A percentile compares a stretch with the other conserved stretches of the same genome.
These are phyloP conservation scores for Salvelinus alpinus DNA, from an alignment of 2,113 vertebrate genomes.

Conservation along the genomic window DNA sequence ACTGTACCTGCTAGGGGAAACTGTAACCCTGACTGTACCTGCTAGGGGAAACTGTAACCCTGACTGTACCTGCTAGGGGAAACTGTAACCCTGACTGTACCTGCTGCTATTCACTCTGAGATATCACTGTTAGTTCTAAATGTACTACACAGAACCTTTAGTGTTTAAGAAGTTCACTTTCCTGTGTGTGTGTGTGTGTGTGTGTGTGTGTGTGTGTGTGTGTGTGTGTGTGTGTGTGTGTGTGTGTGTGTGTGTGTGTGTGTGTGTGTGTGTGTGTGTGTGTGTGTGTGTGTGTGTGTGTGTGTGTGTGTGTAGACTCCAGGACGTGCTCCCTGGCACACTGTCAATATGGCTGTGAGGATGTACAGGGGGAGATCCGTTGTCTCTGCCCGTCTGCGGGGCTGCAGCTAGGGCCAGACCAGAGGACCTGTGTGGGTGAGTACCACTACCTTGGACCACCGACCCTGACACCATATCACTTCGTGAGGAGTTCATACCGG, in stretches of 20 bases:
- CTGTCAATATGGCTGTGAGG: slow-evolving; percentile 93
- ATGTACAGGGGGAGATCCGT: slow-evolving; percentile 82
- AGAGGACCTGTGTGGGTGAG: slow-evolving; percentile 87
- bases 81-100: too few species aligned
- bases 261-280: slow-evolving; percentile 9
- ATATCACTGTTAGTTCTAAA: not conserved
- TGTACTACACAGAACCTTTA: not conserved
- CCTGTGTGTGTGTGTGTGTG: too few species aligned
- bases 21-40: too few species aligned
- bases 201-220: too few species aligned
- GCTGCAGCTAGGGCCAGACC: slow-evolving; percentile 84
- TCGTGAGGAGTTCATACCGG: not conserved
- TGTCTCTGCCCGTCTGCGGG: slow-evolving; percentile 92
- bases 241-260: not conserved
- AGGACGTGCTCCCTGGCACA: slow-evolving; percentile 87
- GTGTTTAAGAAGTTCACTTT: not conserved
- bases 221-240: too few species aligned
- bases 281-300: slow-evolving; percentile 11
- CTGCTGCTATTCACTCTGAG: not conserved
- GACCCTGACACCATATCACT: slow-evolving; percentile 59
- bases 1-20: too few species aligned
- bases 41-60: too few species aligned
- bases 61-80: too few species aligned
- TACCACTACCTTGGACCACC: slow-evolving; percentile 21
- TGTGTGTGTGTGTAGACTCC: slow-evolving; percentile 68